A percentile compares a stretch with the other conserved stretches of the same genome.
Conservation (phyloP, 2,888 invertebrate genomes). For the Ditylenchus weischeri region DNA sequence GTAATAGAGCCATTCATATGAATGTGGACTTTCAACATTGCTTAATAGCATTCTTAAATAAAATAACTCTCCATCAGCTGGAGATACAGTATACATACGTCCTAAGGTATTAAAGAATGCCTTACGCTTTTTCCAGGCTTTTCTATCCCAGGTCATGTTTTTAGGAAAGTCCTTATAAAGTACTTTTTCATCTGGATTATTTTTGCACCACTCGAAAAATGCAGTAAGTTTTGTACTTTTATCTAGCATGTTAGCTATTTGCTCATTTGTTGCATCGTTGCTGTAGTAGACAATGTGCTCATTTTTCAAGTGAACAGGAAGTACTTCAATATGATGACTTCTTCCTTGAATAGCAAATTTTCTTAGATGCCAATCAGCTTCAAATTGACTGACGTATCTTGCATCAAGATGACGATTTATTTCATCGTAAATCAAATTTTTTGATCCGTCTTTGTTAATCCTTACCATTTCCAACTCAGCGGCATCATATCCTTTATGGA, state of each 20-base stretch:
- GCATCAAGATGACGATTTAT: too few relatives aligned
- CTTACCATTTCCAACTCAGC: too few relatives aligned
- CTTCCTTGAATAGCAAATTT: conserved; percentile 3
- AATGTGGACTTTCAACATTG: background rate
- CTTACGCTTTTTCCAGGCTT: background rate
- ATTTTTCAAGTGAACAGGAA: conserved; percentile 7
- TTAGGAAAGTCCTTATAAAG: background rate
- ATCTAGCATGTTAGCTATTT: background rate
- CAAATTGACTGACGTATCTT: too few relatives aligned
- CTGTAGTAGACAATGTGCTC: conserved; percentile 3
- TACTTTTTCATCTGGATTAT: background rate
- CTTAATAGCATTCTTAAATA: background rate
- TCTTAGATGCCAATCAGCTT: too few relatives aligned
- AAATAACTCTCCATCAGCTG: background rate
- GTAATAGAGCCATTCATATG: too few relatives aligned
- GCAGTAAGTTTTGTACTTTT: background rate
- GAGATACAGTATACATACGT: background rate
- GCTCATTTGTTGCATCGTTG: conserved; percentile 6
- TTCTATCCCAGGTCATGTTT: background rate
- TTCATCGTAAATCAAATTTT: too few relatives aligned
- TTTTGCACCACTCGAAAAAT: background rate
- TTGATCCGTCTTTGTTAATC: too few relatives aligned
- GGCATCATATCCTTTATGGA: too few relatives aligned
- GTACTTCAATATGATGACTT: conserved; percentile 1
- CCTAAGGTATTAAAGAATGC: background rate